A percentile compares a stretch with the other conserved stretches of the same genome.
Conservation (phyloP, 2,797 vertebrate genomes). For the Brachyrhaphis roseni region DNA sequence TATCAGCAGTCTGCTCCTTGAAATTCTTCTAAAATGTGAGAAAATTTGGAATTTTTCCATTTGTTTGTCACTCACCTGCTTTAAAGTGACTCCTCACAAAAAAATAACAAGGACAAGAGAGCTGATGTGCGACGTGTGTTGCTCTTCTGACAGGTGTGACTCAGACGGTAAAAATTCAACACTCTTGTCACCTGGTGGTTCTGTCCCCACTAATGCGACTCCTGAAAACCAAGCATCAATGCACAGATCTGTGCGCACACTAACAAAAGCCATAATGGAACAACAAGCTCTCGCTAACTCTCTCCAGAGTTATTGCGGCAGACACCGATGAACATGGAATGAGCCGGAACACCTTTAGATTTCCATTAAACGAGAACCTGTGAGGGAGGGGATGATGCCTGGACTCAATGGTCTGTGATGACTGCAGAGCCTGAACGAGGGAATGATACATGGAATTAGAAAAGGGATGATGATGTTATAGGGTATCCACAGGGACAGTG, state of each 20-base stretch:
- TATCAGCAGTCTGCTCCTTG: background rate
- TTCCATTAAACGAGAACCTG: conserved; percentile 60
- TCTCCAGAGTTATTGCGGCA: conserved; percentile 50
- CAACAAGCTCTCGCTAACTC: conserved; percentile 49
- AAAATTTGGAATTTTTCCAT: background rate
- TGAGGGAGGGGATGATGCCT: conserved; percentile 37
- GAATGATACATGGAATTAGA: conserved; percentile 30
- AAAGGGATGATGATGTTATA: conserved; percentile 53
- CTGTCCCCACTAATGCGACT: conserved; percentile 39
- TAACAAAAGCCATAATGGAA: conserved; percentile 49
- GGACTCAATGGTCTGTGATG: conserved; percentile 52
- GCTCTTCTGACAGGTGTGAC: conserved; percentile 44
- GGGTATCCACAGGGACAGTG: conserved; percentile 62
- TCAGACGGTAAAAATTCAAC: conserved; percentile 31
- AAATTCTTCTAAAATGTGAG: background rate
- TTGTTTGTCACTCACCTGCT: background rate
- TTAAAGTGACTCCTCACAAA: background rate
- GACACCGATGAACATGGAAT: conserved; percentile 59
- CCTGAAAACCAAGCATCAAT: conserved; percentile 32
- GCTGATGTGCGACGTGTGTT: conserved; percentile 46
- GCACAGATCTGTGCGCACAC: conserved; percentile 16
- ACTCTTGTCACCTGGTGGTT: conserved; percentile 50
- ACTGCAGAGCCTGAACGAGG: conserved; percentile 40
- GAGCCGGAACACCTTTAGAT: conserved; percentile 71
- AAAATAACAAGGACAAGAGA: conserved; percentile 22